Base-by-base conservation (phyloP, 30 jellyfish, hydroid and myxozoan genomes). In the Chrysaora quinquecirrha region DNA sequence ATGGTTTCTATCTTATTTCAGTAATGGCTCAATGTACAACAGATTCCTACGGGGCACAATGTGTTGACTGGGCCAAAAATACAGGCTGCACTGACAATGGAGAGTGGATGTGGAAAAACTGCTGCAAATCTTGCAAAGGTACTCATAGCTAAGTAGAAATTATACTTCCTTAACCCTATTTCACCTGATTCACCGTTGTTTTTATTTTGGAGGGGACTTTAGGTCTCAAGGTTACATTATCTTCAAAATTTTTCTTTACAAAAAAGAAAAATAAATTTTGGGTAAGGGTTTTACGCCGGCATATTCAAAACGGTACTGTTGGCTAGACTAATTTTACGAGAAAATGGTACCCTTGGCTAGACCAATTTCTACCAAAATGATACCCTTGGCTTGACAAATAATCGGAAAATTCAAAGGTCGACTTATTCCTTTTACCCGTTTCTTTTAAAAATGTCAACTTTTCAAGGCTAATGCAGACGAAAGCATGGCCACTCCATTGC, bases 101-200 rank as follows among this genome's bases (percentile, higher is more conserved):
- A 31, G 47, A 69, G 7, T 82, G 92, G 92, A 82, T 82, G 92
- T 82, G 92, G 92, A 69, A 50, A 7, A 82, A 70, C 52, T 82
- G 92, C 58, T 82, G 92, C 79, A 69, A 49, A 69, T 70, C 82
- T 33, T 70, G 82, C 69, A 70, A 38, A 43, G 46, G 82, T 70
- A 52, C 58, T 6, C 12, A 6, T 6, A 6, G 9, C 12, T 43
- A 6, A 6, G 58, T 43, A 9, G 16, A 6, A 43, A 16, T 9
- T 6, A 16, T 6, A 9, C 58, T 6, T 43, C 58, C 58, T 16
- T 16, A 43, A 43, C n/a, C n/a, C n/a, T 6, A 43, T 6, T 43
- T 9, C 9, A 43, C 9, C 9, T 16, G 9, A 6, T 16, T 43
- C 16, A 43, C 58, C 16, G 16, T 6, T 43, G 9, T 43, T 43